A percentile compares a stretch with the other conserved stretches of the same genome.
These are phyloP conservation scores for Paragorgia papillata DNA, from an alignment of 92 coral and sea anemone species.

Conservation along the genomic window DNA sequence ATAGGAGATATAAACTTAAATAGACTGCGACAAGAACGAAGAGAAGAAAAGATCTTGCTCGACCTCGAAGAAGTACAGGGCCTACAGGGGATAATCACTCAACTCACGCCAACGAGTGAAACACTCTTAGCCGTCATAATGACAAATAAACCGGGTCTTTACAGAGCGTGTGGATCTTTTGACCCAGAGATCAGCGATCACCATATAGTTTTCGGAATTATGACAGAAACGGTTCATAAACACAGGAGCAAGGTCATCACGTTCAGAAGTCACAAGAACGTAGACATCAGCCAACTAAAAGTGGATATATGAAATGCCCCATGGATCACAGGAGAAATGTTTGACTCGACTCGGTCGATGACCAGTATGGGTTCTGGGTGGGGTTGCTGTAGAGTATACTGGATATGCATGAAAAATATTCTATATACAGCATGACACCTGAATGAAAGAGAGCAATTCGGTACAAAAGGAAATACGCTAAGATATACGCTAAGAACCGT, in stretches of 20 bases:
- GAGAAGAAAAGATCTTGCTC: too few species aligned
- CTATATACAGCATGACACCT: not conserved
- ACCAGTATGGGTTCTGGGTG: not conserved
- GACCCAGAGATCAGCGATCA: conserved; percentile 52
- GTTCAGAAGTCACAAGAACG: conserved; percentile 11
- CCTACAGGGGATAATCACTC: not conserved
- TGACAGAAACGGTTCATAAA: conserved; percentile 27
- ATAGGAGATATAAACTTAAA: not conserved
- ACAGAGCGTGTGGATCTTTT: conserved; percentile 16
- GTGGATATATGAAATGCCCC: not conserved
- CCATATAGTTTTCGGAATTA: conserved; percentile 32
- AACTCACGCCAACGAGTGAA: conserved; percentile 13
- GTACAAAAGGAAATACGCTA: conserved; percentile 43
- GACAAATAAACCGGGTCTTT: conserved; percentile 33
- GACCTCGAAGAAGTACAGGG: not conserved
- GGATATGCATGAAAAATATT: not conserved
- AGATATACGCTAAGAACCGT: conserved; percentile 38
- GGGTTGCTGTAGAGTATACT: not conserved
- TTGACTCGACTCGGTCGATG: not conserved
- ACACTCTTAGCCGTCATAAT: conserved; percentile 44
- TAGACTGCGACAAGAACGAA: too few species aligned
- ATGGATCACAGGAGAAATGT: not conserved
- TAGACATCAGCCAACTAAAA: not conserved
- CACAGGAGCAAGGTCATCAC: conserved; percentile 21
- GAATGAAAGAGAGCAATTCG: not conserved